Evolutionary conservation across 92 coral and sea anemone species (phyloP).

Genomic region (Epizoanthus scotinus): DNA sequence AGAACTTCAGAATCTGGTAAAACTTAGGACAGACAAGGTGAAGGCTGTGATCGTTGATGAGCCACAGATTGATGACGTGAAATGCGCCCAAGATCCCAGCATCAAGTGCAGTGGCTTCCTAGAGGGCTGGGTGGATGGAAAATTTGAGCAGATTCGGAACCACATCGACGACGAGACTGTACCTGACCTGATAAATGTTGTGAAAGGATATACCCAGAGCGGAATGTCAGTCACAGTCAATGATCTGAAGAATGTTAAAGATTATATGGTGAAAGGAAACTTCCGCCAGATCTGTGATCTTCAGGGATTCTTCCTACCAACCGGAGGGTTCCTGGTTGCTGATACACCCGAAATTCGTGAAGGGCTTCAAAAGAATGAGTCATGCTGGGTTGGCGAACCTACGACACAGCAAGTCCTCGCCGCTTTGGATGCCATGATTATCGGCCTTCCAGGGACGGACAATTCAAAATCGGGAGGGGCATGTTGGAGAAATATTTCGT

Average conservation of each 20-base stretch:
- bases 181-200: slow-evolving; percentile 16
- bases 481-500: too few species aligned
- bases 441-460: neutral
- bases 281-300: slow-evolving; percentile 53
- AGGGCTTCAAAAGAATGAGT: neutral
- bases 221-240: slow-evolving; percentile 40
- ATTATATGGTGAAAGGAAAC: slow-evolving; percentile 33
- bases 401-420: slow-evolving; percentile 41
- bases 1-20: slow-evolving; percentile 41
- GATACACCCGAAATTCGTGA: slow-evolving; percentile 29
- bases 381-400: slow-evolving; percentile 44
- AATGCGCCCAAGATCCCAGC: slow-evolving; percentile 33
- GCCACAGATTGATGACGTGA: slow-evolving; percentile 40
- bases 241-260: slow-evolving; percentile 36
- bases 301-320: slow-evolving; percentile 47
- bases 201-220: slow-evolving; percentile 14
- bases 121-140: slow-evolving; percentile 48
- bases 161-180: slow-evolving; percentile 12
- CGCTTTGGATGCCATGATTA: slow-evolving; percentile 48
- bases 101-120: slow-evolving; percentile 49
- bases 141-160: slow-evolving; percentile 52
- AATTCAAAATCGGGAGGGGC: too few species aligned
- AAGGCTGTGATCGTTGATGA: slow-evolving; percentile 43
- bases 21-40: slow-evolving; percentile 10
- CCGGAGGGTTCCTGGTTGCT: slow-evolving; percentile 41